Conservation (phyloP, 2,113 vertebrate genomes). For the Myanophis thanlyinensis region DNA sequence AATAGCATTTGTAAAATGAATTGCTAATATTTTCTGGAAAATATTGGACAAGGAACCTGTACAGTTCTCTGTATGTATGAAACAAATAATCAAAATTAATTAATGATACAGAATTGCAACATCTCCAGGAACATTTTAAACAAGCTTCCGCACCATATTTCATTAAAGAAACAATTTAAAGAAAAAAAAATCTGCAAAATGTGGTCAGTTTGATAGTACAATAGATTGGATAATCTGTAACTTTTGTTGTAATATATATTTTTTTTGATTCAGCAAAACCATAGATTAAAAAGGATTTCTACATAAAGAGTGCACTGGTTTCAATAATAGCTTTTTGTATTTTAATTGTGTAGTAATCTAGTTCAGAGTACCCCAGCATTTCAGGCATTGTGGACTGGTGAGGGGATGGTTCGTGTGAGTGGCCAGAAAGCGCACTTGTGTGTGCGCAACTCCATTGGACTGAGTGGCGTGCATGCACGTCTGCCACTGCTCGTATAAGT, state of each 20-base stretch:
- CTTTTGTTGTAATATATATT: background rate
- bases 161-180: background rate
- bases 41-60: background rate
- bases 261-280: background rate
- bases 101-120: background rate
- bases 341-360: background rate
- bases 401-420: too few relatives aligned
- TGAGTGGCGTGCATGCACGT: too few relatives aligned
- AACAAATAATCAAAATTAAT: slow-evolving; percentile 25
- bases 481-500: too few relatives aligned
- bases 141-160: background rate
- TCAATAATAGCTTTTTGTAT: background rate
- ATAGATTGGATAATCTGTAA: background rate
- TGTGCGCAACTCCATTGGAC: too few relatives aligned
- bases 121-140: background rate
- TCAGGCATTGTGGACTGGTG: too few relatives aligned
- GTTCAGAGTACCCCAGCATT: too few relatives aligned
- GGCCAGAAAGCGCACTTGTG: too few relatives aligned
- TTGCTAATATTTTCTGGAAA: background rate
- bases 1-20: background rate
- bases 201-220: background rate
- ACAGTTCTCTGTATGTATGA: slow-evolving; percentile 4
- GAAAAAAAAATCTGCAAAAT: background rate
- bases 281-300: slow-evolving; percentile 13
- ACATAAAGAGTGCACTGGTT: background rate